phyloP scores from a whole-genome alignment of 92 coral and sea anemone genomes.

The Metridium senile region DNA sequence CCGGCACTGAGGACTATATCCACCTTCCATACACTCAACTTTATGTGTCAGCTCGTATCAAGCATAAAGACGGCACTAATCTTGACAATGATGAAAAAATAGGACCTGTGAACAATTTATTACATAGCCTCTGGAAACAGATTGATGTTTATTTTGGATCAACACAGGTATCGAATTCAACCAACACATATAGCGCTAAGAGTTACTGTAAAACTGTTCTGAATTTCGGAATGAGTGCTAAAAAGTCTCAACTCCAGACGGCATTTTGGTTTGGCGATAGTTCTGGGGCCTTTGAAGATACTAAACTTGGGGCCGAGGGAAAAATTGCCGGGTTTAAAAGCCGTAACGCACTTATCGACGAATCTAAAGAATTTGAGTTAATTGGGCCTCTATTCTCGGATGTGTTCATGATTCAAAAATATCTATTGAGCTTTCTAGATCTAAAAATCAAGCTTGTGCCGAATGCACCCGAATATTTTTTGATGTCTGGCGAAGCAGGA shows the following conservation, averaged over 20 bases:
- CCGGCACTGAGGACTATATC: slow-evolving; percentile 45
- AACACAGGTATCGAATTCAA: slow-evolving; percentile 23
- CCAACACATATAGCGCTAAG: slow-evolving; percentile 31
- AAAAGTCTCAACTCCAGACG: slow-evolving; percentile 21
- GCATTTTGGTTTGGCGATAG: slow-evolving; percentile 46
- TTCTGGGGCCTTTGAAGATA: slow-evolving; percentile 38
- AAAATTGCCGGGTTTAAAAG: slow-evolving; percentile 46
- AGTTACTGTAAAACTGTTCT: slow-evolving; percentile 39
- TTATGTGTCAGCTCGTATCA: slow-evolving; percentile 36
- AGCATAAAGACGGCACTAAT: slow-evolving; percentile 26
- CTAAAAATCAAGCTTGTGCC: slow-evolving; percentile 47
- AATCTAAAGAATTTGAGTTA: slow-evolving; percentile 26
- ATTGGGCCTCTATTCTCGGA: slow-evolving; percentile 35
- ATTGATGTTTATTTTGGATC: slow-evolving; percentile 38
- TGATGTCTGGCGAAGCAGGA: slow-evolving; percentile 44
- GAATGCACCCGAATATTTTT: slow-evolving; percentile 40
- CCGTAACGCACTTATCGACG: slow-evolving; percentile 15
- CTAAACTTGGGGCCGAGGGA: slow-evolving; percentile 19
- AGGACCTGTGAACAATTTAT: slow-evolving; percentile 38
- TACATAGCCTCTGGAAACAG: slow-evolving; percentile 33
- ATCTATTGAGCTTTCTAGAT: slow-evolving; percentile 31
- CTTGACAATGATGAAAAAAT: slow-evolving; percentile 24
- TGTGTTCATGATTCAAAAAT: slow-evolving; percentile 23
- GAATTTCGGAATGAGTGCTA: slow-evolving; percentile 47
- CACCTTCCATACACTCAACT: slow-evolving; percentile 34